Percentiles rank a stretch among this genome's conserved stretches.
Conservation (phyloP, 2,888 invertebrate genomes). For the Scrobipalpa atriplicella region DNA sequence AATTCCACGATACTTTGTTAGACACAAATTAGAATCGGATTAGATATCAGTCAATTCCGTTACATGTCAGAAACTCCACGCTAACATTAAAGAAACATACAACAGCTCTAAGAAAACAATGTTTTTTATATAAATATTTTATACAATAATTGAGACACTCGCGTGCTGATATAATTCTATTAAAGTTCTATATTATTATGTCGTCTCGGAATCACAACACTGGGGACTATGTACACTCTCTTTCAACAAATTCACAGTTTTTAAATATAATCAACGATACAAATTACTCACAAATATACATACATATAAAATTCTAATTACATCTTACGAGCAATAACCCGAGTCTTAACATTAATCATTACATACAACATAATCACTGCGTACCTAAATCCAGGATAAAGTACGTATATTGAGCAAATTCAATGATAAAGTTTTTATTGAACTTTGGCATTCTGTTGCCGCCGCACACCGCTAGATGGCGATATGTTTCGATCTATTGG, state of each 20-base stretch:
- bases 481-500: too few species aligned
- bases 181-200: slow-evolving; percentile 46
- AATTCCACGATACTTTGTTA: neutral
- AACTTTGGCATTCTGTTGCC: neutral
- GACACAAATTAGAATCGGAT: slow-evolving; percentile 19
- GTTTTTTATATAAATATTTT: slow-evolving; percentile 39
- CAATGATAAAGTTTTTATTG: neutral
- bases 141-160: slow-evolving; percentile 51
- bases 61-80: slow-evolving; percentile 44
- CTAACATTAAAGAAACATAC: slow-evolving; percentile 52
- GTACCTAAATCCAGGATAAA: slow-evolving; percentile 8
- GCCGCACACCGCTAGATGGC: neutral
- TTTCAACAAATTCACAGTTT: slow-evolving; percentile 47
- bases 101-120: slow-evolving; percentile 49
- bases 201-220: slow-evolving; percentile 72
- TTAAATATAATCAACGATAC: slow-evolving; percentile 49
- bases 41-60: slow-evolving; percentile 68
- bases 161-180: slow-evolving; percentile 39
- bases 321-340: slow-evolving; percentile 45
- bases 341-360: slow-evolving; percentile 38
- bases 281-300: slow-evolving; percentile 70
- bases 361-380: slow-evolving; percentile 37
- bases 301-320: slow-evolving; percentile 62
- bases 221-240: slow-evolving; percentile 70
- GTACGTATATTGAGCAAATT: slow-evolving; percentile 14